Percentiles rank a stretch among this genome's conserved stretches.
Conservation (phyloP, 2,113 vertebrate species). For the Zosterops lateralis region DNA sequence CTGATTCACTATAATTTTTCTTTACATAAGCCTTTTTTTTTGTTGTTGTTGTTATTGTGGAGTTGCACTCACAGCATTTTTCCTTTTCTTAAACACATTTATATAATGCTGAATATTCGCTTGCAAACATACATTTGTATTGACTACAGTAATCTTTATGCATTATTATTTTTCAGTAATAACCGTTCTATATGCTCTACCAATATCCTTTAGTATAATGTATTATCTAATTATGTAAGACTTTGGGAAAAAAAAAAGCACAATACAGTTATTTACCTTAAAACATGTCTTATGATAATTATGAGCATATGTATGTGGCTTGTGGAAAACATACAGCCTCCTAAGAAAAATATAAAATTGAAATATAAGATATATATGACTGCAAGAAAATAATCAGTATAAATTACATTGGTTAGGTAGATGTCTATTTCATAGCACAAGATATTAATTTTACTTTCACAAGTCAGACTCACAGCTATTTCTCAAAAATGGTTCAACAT, state of each 20-base stretch:
- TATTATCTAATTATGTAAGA: not conserved
- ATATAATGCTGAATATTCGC: not conserved
- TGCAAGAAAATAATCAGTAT: not conserved
- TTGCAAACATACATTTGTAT: not conserved
- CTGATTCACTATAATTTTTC: not conserved
- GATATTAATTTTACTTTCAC: not conserved
- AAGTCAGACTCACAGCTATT: not conserved
- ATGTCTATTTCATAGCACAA: not conserved
- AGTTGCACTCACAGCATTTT: not conserved
- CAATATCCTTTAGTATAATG: not conserved
- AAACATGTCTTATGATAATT: conserved; percentile 77
- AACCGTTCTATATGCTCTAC: not conserved
- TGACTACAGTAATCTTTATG: not conserved
- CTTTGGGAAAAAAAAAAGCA: not conserved
- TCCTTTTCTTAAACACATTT: not conserved
- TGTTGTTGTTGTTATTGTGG: not conserved
- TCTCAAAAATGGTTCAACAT: not conserved
- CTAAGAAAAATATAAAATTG: conserved; percentile 67
- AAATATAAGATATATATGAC: not conserved
- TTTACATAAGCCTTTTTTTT: not conserved
- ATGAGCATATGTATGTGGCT: conserved; percentile 75
- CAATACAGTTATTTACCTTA: conserved; percentile 70
- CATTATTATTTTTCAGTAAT: not conserved
- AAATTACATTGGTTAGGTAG: not conserved
- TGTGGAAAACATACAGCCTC: conserved; percentile 84